Evolutionary conservation across 1,140 invertebrate genomes (phyloP).

Genomic region (Drosophila persimilis): DNA sequence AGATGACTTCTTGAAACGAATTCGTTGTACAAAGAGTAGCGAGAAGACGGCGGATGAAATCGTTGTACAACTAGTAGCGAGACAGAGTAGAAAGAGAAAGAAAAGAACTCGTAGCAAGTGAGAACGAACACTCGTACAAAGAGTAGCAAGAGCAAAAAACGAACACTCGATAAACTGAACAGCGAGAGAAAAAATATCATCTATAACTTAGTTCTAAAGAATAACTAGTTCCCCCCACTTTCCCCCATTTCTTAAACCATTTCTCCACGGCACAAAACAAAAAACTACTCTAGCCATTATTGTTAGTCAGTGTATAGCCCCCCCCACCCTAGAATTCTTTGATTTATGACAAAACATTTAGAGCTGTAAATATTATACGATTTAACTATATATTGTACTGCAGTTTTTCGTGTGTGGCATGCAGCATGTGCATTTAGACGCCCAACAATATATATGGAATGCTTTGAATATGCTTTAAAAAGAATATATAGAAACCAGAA

Average conservation of each 20-base stretch:
- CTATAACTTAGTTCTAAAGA: constrained; percentile 37
- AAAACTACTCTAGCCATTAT: constrained; percentile 10
- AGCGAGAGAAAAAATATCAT: constrained; percentile 41
- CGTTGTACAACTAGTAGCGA: no score
- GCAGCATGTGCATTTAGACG: constrained; percentile 66
- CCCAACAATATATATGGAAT: constrained; percentile 60
- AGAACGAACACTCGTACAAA: no score
- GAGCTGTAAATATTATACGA: constrained; percentile 66
- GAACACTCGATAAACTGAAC: constrained; percentile 27
- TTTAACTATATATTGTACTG: constrained; percentile 53
- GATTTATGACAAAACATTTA: constrained; percentile 61
- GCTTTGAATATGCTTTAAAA: constrained; percentile 81
- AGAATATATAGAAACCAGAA: constrained; percentile 28
- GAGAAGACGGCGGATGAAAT: constrained; percentile 5
- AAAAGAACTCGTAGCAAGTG: no score
- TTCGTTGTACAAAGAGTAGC: constrained; percentile 56
- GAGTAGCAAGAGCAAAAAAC: constrained; percentile 9
- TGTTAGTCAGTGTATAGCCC: constrained; percentile 20
- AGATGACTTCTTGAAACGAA: constrained; percentile 46
- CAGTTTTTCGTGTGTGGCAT: constrained; percentile 42
- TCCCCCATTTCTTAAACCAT: constrained; percentile 9
- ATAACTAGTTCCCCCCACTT: constrained; percentile 46
- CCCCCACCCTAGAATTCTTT: constrained; percentile 35
- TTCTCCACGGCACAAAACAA: constrained; percentile 51
- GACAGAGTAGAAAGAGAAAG: no score